Conservation (phyloP, 1,140 invertebrate genomes). For the Apis cerana region DNA sequence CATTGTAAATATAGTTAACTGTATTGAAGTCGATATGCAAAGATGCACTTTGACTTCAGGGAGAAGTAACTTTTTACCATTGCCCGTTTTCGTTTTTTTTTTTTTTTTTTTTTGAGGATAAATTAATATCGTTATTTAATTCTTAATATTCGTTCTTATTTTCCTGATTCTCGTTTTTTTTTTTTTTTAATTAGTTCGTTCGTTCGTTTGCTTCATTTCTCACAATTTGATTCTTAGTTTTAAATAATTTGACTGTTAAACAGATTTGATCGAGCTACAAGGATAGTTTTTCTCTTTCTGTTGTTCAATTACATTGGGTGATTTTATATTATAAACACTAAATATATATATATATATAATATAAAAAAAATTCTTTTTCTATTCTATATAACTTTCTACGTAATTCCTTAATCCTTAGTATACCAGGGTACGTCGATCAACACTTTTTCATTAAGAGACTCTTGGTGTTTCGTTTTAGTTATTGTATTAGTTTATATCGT, state of each 20-base stretch:
- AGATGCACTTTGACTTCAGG: conserved; percentile 34
- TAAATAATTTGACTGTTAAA: background rate
- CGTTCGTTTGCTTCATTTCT: background rate
- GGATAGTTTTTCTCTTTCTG: background rate
- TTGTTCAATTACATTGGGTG: too few species aligned
- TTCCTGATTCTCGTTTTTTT: background rate
- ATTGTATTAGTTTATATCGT: too few species aligned
- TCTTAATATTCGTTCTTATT: conserved; percentile 12
- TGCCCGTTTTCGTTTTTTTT: background rate
- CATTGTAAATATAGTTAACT: conserved; percentile 37
- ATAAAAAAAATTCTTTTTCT: background rate
- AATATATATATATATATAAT: too few species aligned
- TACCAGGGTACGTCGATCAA: too few species aligned
- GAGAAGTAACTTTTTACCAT: conserved; percentile 46
- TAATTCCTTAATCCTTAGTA: too few species aligned
- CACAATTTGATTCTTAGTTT: conserved; percentile 9
- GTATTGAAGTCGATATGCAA: conserved; percentile 33
- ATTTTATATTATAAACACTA: too few species aligned
- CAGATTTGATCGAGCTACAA: background rate
- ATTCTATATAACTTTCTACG: too few species aligned
- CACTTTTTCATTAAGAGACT: too few species aligned
- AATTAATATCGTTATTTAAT: background rate
- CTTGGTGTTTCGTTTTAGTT: too few species aligned
- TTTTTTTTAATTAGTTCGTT: background rate
- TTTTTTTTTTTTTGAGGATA: background rate